phyloP scores from a whole-genome alignment of 2,888 invertebrate genomes.

The Timema cristinae region DNA sequence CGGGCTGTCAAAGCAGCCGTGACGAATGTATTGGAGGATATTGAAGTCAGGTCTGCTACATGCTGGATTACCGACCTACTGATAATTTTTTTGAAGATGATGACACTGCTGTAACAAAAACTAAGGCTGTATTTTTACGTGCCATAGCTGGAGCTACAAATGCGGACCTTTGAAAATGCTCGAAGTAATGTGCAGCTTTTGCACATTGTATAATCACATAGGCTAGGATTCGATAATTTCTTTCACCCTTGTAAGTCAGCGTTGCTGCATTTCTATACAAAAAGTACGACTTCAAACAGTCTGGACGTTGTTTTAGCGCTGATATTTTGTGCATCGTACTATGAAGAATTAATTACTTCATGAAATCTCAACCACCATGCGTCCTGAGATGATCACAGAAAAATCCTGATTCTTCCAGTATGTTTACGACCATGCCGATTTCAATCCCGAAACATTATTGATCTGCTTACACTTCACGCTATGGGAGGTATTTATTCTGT shows the following conservation, averaged over 20 bases:
- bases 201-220: conserved; percentile 34
- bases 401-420: neutral
- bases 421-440: conserved; percentile 4
- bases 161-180: conserved; percentile 27
- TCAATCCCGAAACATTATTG: neutral
- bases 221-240: conserved; percentile 31
- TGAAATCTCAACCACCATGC: neutral
- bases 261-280: conserved; percentile 29
- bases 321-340: conserved; percentile 1
- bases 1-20: conserved; percentile 33
- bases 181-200: conserved; percentile 29
- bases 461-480: neutral
- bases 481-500: conserved; percentile 9
- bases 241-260: conserved; percentile 27
- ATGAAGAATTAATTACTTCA: neutral
- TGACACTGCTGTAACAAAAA: conserved; percentile 29
- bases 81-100: conserved; percentile 31
- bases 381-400: neutral
- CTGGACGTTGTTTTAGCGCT: conserved; percentile 30
- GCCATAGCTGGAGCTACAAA: conserved; percentile 26
- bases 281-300: conserved; percentile 31
- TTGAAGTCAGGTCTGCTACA: conserved; percentile 29
- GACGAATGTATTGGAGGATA: conserved; percentile 25
- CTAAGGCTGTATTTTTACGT: conserved; percentile 27
- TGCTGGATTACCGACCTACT: conserved; percentile 27